Percentiles rank a stretch among this genome's conserved stretches.
phyloP scores from a whole-genome alignment of 1,140 invertebrate species.

The Ceratosolen solmsi region DNA sequence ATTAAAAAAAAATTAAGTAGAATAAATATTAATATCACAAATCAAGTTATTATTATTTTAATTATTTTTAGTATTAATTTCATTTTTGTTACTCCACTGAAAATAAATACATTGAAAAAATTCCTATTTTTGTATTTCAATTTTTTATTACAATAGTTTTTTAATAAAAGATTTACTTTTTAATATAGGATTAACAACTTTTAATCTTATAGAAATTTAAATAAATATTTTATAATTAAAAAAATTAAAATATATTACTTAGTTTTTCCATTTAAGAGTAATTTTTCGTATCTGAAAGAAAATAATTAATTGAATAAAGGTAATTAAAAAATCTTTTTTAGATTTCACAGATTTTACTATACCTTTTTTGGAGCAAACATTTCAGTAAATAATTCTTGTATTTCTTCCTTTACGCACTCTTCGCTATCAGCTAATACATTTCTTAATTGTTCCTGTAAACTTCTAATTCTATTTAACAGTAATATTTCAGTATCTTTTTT shows the following conservation, averaged over 20 bases:
- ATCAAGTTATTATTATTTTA: not conserved
- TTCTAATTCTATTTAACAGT: constrained; percentile 9
- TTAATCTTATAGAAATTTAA: no score
- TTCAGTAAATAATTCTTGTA: constrained; percentile 23
- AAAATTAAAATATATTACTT: not conserved
- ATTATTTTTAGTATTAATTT: not conserved
- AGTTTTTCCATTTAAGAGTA: constrained; percentile 21
- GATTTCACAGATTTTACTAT: not conserved
- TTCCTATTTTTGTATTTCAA: no score
- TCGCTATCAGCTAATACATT: constrained; percentile 18
- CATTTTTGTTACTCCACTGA: not conserved
- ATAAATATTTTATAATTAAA: no score
- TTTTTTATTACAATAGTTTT: no score
- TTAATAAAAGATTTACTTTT: no score
- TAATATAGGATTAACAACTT: no score
- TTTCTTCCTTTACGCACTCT: constrained; percentile 23
- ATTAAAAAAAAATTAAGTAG: not conserved
- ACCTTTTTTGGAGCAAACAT: constrained; percentile 21
- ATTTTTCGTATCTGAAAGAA: constrained; percentile 24
- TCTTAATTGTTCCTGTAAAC: constrained; percentile 19
- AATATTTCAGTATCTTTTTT: constrained; percentile 5
- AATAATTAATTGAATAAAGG: not conserved
- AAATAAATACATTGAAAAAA: not conserved
- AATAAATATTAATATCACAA: not conserved
- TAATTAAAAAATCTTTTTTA: not conserved